These are phyloP conservation scores for Andricus grossulariae DNA, from an alignment of 1,140 invertebrate genomes.

Conservation along the genomic window DNA sequence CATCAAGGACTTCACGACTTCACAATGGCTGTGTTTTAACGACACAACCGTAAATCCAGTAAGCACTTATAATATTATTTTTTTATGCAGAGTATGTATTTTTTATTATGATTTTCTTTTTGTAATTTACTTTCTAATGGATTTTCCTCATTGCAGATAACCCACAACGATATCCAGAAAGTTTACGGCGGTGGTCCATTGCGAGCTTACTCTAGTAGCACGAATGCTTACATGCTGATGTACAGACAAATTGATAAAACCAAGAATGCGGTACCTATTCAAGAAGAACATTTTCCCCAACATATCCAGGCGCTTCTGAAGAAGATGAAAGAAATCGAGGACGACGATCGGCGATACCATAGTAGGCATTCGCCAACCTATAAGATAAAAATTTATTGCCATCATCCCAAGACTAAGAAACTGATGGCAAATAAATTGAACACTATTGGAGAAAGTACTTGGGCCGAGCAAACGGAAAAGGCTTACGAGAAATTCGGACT, in stretches of 20 bases:
- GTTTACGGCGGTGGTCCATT: slow-evolving; percentile 87
- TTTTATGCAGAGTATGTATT: slow-evolving; percentile 2
- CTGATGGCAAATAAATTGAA: slow-evolving; percentile 77
- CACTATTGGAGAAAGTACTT: slow-evolving; percentile 78
- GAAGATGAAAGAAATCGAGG: slow-evolving; percentile 82
- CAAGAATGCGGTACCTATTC: slow-evolving; percentile 83
- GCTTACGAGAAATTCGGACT: slow-evolving; percentile 80
- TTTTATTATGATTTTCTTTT: slow-evolving; percentile 37
- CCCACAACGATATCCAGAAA: slow-evolving; percentile 88
- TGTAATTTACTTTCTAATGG: slow-evolving; percentile 2
- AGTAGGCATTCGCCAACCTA: slow-evolving; percentile 40
- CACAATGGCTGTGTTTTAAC: slow-evolving; percentile 90
- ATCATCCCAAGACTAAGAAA: slow-evolving; percentile 77
- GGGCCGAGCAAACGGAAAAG: slow-evolving; percentile 78
- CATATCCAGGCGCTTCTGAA: slow-evolving; percentile 84
- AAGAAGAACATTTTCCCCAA: slow-evolving; percentile 83
- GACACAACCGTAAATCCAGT: slow-evolving; percentile 84
- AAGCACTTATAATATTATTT: slow-evolving; percentile 55
- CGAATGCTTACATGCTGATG: slow-evolving; percentile 96
- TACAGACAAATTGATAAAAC: slow-evolving; percentile 88
- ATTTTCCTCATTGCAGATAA: slow-evolving; percentile 78
- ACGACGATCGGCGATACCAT: slow-evolving; percentile 78
- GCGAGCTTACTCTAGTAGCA: slow-evolving; percentile 87
- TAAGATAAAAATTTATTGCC: slow-evolving; percentile 80
- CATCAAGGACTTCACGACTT: slow-evolving; percentile 89